Conservation (phyloP, 2,113 vertebrate species). For the Oenanthe melanoleuca region DNA sequence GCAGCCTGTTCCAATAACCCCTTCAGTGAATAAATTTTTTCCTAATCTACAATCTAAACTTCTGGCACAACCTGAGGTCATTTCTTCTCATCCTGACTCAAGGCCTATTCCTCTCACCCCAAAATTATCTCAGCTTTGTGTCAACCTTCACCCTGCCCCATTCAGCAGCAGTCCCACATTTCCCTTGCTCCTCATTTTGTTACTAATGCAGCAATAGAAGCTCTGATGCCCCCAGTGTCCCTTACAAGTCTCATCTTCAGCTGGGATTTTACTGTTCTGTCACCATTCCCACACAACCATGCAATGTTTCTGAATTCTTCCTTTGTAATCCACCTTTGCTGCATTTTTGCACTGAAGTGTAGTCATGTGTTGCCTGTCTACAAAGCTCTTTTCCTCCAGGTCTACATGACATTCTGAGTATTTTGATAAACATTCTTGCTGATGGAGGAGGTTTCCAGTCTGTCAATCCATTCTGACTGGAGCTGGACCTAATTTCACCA, state of each 20-base stretch:
- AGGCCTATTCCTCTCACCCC: rapidly evolving
- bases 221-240: not conserved
- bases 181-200: not conserved
- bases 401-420: not conserved
- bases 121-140: not conserved
- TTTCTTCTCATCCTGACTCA: not conserved
- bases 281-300: not conserved
- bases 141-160: not conserved
- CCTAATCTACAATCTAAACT: not conserved
- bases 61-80: not conserved
- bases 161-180: not conserved
- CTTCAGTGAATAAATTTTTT: not conserved
- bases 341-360: not conserved
- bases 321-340: not conserved
- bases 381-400: not conserved
- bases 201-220: not conserved
- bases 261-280: not conserved
- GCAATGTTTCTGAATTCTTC: not conserved
- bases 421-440: not conserved
- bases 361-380: not conserved
- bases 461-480: not conserved
- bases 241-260: not conserved
- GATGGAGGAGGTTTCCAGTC: not conserved
- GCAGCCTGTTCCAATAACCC: not conserved
- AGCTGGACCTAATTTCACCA: not conserved